Percentiles rank a stretch among this genome's conserved stretches.
Evolutionary conservation across 2,113 vertebrate species (phyloP).

Genomic region (Centropristis striata): DNA sequence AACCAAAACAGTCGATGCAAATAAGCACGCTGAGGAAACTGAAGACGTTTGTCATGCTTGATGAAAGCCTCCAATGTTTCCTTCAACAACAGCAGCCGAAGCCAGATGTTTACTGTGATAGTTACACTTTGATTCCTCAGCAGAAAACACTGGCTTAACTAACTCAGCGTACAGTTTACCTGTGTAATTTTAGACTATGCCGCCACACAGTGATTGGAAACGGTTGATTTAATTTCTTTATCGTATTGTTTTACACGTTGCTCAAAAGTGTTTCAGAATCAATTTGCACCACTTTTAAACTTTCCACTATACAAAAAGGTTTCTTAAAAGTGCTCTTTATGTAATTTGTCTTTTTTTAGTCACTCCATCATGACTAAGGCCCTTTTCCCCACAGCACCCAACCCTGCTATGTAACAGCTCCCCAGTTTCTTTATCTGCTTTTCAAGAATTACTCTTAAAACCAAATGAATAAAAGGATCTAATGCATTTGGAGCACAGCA

Average conservation of each 20-base stretch:
- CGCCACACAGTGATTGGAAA: neutral
- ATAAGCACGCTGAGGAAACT: conserved; percentile 37
- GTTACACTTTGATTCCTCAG: conserved; percentile 19
- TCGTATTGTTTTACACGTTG: neutral
- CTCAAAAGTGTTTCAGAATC: neutral
- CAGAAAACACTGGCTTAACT: neutral
- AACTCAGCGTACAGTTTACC: neutral
- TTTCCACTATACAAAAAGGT: conserved; percentile 15
- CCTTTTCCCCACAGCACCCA: conserved; percentile 11
- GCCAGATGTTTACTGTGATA: conserved; percentile 42
- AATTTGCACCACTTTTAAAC: conserved; percentile 4
- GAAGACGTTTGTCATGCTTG: conserved; percentile 32
- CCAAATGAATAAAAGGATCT: conserved; percentile 40
- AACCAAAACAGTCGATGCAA: conserved; percentile 57
- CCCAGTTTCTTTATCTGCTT: conserved; percentile 49
- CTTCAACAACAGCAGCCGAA: conserved; percentile 25
- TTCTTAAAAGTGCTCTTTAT: conserved; percentile 11
- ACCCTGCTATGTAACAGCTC: conserved; percentile 16
- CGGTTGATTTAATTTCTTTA: conserved; percentile 5
- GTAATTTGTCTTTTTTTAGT: conserved; percentile 24
- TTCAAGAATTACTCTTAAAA: conserved; percentile 59
- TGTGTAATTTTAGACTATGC: neutral
- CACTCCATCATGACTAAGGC: conserved; percentile 7
- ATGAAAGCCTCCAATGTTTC: conserved; percentile 50
- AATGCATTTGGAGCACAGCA: conserved; percentile 24